Conservation (phyloP, 1,140 invertebrate genomes). For the Panagrolaimus sp. region DNA sequence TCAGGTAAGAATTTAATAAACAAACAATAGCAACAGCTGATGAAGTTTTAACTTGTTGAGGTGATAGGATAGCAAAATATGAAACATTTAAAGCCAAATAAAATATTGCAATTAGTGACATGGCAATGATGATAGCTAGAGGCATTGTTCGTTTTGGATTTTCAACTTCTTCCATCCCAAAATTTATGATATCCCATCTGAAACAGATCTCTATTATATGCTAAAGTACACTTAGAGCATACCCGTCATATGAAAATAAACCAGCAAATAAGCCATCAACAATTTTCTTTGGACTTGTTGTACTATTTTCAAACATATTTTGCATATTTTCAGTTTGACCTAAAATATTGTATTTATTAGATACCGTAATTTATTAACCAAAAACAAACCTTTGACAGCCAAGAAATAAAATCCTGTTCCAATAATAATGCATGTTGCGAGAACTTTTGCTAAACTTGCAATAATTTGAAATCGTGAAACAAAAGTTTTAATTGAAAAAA, state of each 20-base stretch:
- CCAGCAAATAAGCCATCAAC: slow-evolving; percentile 40
- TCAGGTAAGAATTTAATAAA: background rate
- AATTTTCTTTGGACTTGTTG: slow-evolving; percentile 11
- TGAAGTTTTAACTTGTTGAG: slow-evolving; percentile 29
- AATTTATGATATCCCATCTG: slow-evolving; percentile 50
- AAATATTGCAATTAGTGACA: slow-evolving; percentile 38
- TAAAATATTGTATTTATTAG: slow-evolving; percentile 21
- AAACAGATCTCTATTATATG: slow-evolving; percentile 21
- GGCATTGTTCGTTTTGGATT: slow-evolving; percentile 49
- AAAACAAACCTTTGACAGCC: slow-evolving; percentile 31
- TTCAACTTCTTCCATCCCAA: slow-evolving; percentile 46
- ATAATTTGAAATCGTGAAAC: slow-evolving; percentile 53
- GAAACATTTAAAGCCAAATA: slow-evolving; percentile 43
- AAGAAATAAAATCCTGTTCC: slow-evolving; percentile 39
- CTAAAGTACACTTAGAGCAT: slow-evolving; percentile 29
- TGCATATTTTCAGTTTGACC: slow-evolving; percentile 44
- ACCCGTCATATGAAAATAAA: slow-evolving; percentile 48
- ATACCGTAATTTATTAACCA: background rate
- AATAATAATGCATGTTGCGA: slow-evolving; percentile 34
- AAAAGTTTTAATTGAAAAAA: slow-evolving; percentile 40
- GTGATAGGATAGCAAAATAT: slow-evolving; percentile 42
- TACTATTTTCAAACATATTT: slow-evolving; percentile 34
- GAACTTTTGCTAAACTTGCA: slow-evolving; percentile 43
- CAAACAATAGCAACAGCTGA: slow-evolving; percentile 37
- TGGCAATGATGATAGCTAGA: slow-evolving; percentile 46